Percentiles rank a stretch among this genome's conserved stretches.
Evolutionary conservation across 2,888 invertebrate species (phyloP).

Genomic region (Eupithecia vulgata): DNA sequence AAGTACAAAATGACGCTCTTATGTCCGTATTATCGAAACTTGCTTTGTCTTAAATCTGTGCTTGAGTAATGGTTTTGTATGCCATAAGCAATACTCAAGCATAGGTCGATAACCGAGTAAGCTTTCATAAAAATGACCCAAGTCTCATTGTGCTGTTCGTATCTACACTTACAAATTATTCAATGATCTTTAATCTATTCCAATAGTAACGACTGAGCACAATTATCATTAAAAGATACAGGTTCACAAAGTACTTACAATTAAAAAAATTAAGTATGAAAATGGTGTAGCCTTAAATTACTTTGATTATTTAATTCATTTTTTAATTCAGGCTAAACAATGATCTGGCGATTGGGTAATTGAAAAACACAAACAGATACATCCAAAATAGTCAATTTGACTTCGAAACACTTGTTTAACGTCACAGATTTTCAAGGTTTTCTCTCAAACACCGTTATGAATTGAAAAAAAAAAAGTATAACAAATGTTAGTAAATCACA

Average conservation of each 20-base stretch:
- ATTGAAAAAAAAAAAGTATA: constrained; percentile 49
- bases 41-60: too few species aligned
- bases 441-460: constrained; percentile 25
- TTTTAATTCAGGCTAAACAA: constrained; percentile 8
- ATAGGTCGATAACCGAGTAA: too few species aligned
- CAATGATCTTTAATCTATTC: not conserved
- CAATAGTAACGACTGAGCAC: not conserved
- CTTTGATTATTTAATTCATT: too few species aligned
- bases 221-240: not conserved
- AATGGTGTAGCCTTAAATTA: not conserved
- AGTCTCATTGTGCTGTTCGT: not conserved
- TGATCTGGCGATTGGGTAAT: not conserved
- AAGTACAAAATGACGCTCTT: not conserved
- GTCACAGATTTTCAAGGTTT: constrained; percentile 18
- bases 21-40: too few species aligned
- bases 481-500: constrained; percentile 77
- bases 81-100: too few species aligned
- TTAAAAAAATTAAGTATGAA: not conserved
- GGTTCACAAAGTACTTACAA: not conserved
- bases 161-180: not conserved
- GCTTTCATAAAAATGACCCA: too few species aligned
- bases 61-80: too few species aligned
- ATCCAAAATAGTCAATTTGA: not conserved
- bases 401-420: not conserved
- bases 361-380: not conserved